A percentile compares a stretch with the other conserved stretches of the same genome.
These are phyloP conservation scores for Zaprionus ghesquierei DNA, from an alignment of 1,140 invertebrate genomes.

Conservation along the genomic window DNA sequence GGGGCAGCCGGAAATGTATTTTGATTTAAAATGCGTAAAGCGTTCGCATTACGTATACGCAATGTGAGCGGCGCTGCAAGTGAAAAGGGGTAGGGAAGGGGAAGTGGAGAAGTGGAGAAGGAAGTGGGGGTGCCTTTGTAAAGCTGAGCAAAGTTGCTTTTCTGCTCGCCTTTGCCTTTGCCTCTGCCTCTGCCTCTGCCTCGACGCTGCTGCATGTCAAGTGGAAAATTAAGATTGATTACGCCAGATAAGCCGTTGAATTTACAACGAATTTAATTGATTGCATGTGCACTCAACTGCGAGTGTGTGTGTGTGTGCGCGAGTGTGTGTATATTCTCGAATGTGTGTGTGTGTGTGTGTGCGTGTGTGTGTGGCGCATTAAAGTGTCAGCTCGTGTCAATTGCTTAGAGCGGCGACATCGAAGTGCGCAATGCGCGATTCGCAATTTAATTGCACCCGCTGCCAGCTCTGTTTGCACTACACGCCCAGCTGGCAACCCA, in stretches of 20 bases:
- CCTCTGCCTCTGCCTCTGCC: no score
- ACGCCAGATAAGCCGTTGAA: slow-evolving; percentile 78
- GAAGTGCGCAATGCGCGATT: slow-evolving; percentile 21
- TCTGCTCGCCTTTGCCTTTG: slow-evolving; percentile 41
- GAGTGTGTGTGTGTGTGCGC: background rate
- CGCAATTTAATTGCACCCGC: slow-evolving; percentile 74
- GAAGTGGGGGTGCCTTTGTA: background rate
- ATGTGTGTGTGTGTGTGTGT: slow-evolving; percentile 1
- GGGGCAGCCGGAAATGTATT: slow-evolving; percentile 75
- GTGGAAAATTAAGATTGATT: slow-evolving; percentile 81
- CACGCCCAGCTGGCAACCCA: background rate
- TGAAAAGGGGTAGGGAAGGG: background rate
- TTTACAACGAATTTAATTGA: slow-evolving; percentile 81
- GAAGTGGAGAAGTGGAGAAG: background rate
- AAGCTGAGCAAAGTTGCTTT: slow-evolving; percentile 13
- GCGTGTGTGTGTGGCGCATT: slow-evolving; percentile 20
- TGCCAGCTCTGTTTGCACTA: slow-evolving; percentile 12
- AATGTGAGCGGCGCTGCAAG: slow-evolving; percentile 42
- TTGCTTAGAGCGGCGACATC: slow-evolving; percentile 57
- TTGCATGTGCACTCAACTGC: slow-evolving; percentile 69
- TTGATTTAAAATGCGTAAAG: slow-evolving; percentile 80
- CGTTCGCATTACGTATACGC: slow-evolving; percentile 58
- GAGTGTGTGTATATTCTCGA: slow-evolving; percentile 15
- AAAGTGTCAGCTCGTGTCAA: slow-evolving; percentile 67
- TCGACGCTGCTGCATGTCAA: slow-evolving; percentile 66